Evolutionary conservation across 2,113 vertebrate genomes (phyloP).

Genomic region (Mohoua ochrocephala): DNA sequence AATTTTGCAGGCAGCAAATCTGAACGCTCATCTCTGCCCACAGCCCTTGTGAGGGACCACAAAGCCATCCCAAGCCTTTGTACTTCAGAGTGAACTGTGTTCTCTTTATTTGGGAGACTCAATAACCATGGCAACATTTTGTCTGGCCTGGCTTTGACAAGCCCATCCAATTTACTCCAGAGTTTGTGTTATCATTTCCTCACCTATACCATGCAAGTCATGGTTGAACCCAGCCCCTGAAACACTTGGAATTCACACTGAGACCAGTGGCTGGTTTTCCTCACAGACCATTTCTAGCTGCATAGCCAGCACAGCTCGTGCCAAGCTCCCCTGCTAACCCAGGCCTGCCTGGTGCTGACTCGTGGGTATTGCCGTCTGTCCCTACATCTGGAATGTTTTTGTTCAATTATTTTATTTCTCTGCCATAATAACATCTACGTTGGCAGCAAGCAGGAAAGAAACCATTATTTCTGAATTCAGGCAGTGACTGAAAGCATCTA

Average conservation of each 20-base stretch:
- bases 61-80: conserved; percentile 3
- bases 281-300: background rate
- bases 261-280: background rate
- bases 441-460: background rate
- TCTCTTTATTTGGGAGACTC: conserved; percentile 22
- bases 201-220: background rate
- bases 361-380: fast-evolving
- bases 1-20: background rate
- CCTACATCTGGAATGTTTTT: background rate
- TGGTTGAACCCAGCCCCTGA: background rate
- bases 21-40: background rate
- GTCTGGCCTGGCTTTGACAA: conserved; percentile 39
- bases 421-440: background rate
- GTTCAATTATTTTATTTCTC: background rate
- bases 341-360: background rate
- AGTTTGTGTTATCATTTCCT: background rate
- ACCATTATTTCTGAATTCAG: background rate
- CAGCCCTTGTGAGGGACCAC: background rate
- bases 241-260: background rate
- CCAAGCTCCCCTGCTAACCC: background rate
- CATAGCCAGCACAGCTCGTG: background rate
- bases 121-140: conserved; percentile 58
- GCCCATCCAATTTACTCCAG: conserved; percentile 1
- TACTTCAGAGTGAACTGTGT: background rate
- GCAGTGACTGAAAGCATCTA: background rate